phyloP scores from a whole-genome alignment of 1,140 invertebrate species.

The Rhagoletis pomonella region DNA sequence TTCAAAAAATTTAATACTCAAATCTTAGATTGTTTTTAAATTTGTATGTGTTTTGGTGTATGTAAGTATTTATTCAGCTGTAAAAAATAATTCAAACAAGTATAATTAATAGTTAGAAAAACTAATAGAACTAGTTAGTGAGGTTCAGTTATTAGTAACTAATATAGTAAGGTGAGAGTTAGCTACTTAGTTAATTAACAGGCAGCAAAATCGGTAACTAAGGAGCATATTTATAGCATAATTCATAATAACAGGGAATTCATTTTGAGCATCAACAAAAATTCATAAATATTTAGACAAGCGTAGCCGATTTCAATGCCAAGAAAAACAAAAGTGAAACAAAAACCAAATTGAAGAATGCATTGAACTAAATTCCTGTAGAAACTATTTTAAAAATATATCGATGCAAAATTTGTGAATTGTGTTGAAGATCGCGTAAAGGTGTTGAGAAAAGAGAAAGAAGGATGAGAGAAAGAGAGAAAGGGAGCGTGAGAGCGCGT shows the following conservation, averaged over 20 bases:
- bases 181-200: neutral
- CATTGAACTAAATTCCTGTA: neutral
- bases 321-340: neutral
- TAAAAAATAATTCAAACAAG: too few species aligned
- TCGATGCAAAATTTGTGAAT: constrained; percentile 17
- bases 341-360: neutral
- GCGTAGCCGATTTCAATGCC: neutral
- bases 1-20: too few species aligned
- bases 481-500: neutral
- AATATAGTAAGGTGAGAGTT: neutral
- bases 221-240: constrained; percentile 16
- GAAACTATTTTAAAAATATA: neutral
- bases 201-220: constrained; percentile 36
- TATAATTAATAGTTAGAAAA: constrained; percentile 28
- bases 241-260: constrained; percentile 4
- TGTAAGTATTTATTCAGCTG: neutral
- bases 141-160: neutral
- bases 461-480: too few species aligned
- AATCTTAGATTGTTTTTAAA: neutral
- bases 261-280: neutral
- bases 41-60: neutral
- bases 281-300: neutral
- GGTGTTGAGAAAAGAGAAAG: neutral
- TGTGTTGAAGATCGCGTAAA: neutral
- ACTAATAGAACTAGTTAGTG: constrained; percentile 22